Evolutionary conservation across 2,888 invertebrate species (phyloP), one percentile per base, ranked within the genome.

Genomic region (Tetramorium bicarinatum): DNA sequence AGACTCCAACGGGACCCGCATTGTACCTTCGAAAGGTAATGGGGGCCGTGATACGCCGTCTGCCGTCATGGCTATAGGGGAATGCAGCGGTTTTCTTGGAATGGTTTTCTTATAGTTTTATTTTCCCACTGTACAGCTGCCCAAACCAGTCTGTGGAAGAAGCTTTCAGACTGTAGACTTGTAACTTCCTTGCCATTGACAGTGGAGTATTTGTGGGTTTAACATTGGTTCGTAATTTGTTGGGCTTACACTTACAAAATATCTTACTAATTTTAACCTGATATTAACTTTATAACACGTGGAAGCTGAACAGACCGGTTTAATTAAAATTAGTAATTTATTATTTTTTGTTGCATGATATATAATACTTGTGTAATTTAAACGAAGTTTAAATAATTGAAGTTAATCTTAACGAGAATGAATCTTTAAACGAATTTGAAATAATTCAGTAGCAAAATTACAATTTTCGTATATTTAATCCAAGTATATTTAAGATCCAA

Each of bases 1-100:
- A 87, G 94, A 94, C 82, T 90, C 92, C 4, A 94, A 94, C 79
- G 93, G 93, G 47, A 90, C 92, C 67, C 91, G 92, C 41, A 93
- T 94, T 74, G 89, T 94, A 0, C 89, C 92, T 29, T 74, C 88
- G 38, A 94, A 93, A 88, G 93, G 94, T 94, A 88, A 88, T 77
- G 69, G 29, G 66, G 44, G 25, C 21, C 71, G 11, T 56, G 25
- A 13, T 11, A 59, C 25, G 44, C 29, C 9, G 21, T 52, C 52
- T 52, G n/a, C 34, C 21, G 29, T 49, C 64, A 47, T 64, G 47
- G 49, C 64, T 64, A 47, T n/a, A 38, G 15, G 75, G 64, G 49
- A 75, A 75, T 75, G 75, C 54, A 54, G 71, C 25, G 18, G 64
- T 18, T 69, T 77, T 77, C 52, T 77, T 41, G 67, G 76, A 76